Evolutionary conservation across 2,888 invertebrate species (phyloP), one percentile per base, ranked within the genome.

Genomic region (Hirtodrosophila trivittata): DNA sequence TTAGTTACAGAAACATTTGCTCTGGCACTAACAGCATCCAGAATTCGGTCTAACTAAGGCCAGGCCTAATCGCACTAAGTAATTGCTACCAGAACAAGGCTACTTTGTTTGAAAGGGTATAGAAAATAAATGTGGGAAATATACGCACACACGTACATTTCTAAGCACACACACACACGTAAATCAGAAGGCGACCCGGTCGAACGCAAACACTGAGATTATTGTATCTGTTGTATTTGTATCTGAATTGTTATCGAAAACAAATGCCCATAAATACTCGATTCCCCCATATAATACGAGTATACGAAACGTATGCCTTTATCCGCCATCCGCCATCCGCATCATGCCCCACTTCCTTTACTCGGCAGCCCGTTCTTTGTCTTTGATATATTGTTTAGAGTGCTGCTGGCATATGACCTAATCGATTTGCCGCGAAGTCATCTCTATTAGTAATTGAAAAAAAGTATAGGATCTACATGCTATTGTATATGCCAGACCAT

Each of bases 331-430:
- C 5, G 18, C 18, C 18, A 21, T 21, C 2, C 5, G 18, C 18
- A 21, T 21, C 18, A 21, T 21, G 5, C 9, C 8, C 1, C 1
- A 3, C n/a, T 9, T n/a, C 21, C 1, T 9, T 18, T 37, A 1
- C 10, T n/a, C 18, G 10, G n/a, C 13, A 35, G 12, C 12, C 12
- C 21, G 42, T 57, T 50, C 68, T 10, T 46, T 54, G 68, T 54
- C 68, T 74, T 71, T 71, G 70, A 74, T 71, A 74, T 74, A 68
- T 71, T 71, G 74, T 71, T 73, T 74, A 62, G 74, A 71, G 75
- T 71, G 69, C 60, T 56, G 66, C 66, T 62, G 74, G 74, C 70
- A 68, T 68, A 71, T 71, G 75, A 71, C 63, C 70, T 74, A 71
- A 71, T 71, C 71, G 71, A 71, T 71, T 74, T 74, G 71, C 71